Percentiles rank a stretch among this genome's conserved stretches.
These are phyloP conservation scores for Ischnus inquisitorius DNA, from an alignment of 2,888 invertebrate species.

Conservation along the genomic window DNA sequence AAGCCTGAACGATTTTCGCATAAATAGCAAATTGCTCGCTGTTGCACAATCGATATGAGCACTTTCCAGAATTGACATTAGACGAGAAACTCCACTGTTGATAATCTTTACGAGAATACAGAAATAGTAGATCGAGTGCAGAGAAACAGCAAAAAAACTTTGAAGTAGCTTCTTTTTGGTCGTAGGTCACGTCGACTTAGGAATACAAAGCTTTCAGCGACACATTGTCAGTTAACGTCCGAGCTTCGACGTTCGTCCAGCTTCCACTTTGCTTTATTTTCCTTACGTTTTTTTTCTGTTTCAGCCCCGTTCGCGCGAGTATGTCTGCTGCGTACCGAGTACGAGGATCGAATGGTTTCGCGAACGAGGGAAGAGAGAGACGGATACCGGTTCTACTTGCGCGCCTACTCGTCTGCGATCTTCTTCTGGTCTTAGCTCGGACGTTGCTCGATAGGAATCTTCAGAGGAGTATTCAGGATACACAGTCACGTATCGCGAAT, in stretches of 20 bases:
- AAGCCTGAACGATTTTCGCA: too few relatives aligned
- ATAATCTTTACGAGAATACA: not conserved
- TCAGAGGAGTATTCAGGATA: constrained; percentile 35
- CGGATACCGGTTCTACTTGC: constrained; percentile 59
- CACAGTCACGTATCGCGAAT: constrained; percentile 58
- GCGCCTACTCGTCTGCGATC: constrained; percentile 70
- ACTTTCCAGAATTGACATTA: too few relatives aligned
- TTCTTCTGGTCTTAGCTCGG: constrained; percentile 59
- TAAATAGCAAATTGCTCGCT: too few relatives aligned
- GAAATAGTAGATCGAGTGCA: not conserved
- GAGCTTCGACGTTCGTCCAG: not conserved
- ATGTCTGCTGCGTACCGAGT: constrained; percentile 17
- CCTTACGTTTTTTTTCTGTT: not conserved
- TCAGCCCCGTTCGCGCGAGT: not conserved
- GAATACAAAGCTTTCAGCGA: not conserved
- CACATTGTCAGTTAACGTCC: not conserved
- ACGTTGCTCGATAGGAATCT: constrained; percentile 63
- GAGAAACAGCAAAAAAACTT: not conserved
- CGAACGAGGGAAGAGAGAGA: constrained; percentile 30
- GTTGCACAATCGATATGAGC: too few relatives aligned
- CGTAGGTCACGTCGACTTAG: not conserved
- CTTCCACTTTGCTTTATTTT: not conserved
- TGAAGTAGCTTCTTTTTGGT: not conserved
- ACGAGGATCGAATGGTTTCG: constrained; percentile 8
- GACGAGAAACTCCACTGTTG: too few relatives aligned